phyloP scores from a whole-genome alignment of 2,888 invertebrate genomes.

The Trissolcus brochymenae region DNA sequence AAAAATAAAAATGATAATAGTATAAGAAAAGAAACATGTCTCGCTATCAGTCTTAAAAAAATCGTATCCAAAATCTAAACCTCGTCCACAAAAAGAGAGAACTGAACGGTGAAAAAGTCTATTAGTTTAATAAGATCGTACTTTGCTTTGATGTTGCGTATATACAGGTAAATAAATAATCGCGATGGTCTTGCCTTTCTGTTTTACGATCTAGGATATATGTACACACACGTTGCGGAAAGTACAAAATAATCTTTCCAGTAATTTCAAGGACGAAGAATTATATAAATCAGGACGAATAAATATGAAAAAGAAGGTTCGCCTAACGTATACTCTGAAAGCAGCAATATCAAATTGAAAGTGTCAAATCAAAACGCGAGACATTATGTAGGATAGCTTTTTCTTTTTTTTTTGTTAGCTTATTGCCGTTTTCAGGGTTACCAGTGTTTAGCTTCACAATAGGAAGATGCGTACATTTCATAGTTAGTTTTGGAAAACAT shows the following conservation, averaged over 20 bases:
- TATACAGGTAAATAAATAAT: slow-evolving; percentile 74
- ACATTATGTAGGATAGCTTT: slow-evolving; percentile 6
- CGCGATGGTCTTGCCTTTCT: slow-evolving; percentile 41
- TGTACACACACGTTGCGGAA: slow-evolving; percentile 48
- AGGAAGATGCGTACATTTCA: slow-evolving; percentile 41
- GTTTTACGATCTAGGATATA: slow-evolving; percentile 40
- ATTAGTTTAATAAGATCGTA: slow-evolving; percentile 62
- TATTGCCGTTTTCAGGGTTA: slow-evolving; percentile 50
- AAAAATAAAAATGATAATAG: slow-evolving; percentile 12
- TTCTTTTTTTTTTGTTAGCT: slow-evolving; percentile 1
- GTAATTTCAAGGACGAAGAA: slow-evolving; percentile 41
- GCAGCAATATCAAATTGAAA: slow-evolving; percentile 31
- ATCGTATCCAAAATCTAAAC: slow-evolving; percentile 54
- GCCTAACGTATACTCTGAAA: slow-evolving; percentile 40
- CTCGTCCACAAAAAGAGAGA: slow-evolving; percentile 39
- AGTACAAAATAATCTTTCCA: slow-evolving; percentile 47
- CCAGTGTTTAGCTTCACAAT: slow-evolving; percentile 25
- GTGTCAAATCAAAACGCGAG: slow-evolving; percentile 2
- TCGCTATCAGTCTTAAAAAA: slow-evolving; percentile 73
- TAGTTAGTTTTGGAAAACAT: slow-evolving; percentile 42
- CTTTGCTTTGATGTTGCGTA: slow-evolving; percentile 65
- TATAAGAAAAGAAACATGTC: slow-evolving; percentile 37
- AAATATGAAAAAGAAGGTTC: slow-evolving; percentile 35
- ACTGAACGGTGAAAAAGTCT: slow-evolving; percentile 34
- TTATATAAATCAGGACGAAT: slow-evolving; percentile 34